Base-by-base conservation (phyloP, 2,113 vertebrate genomes). In the Neotoma lepida region DNA sequence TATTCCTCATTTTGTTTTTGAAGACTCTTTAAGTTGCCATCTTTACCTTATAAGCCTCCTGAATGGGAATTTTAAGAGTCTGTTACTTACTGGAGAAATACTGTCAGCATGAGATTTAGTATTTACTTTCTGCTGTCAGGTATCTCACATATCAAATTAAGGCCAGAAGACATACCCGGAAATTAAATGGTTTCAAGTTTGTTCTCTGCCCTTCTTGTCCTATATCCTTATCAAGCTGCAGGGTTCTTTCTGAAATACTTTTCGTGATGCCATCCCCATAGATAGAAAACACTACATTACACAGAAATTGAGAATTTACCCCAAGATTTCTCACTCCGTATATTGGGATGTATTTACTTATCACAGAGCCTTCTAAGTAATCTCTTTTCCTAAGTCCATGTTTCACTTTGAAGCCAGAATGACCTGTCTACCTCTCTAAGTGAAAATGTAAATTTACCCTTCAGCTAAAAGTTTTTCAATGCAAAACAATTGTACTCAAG, bases 71-170 rank as follows among this genome's bases (percentile, higher is more conserved):
- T 94, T 78, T 58, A 41, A 41, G 30, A 35, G 15, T 95, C 14
- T 90, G 90, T 92, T 70, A 82, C 77, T 93, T 94, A 77, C 88
- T 89, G 41, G 39, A 86, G 93, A 93, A 96, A 93, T 56, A 78
- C 12, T 54, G 46, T 91, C 88, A 91, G 49, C 61, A 73, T 76
- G 39, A 96, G 94, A 77, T 85, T 64, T 70, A 89, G 73, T 85
- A 96, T 93, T 89, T 88, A 76, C 70, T 88, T 95, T 94, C 61
- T 73, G 64, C 58, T 95, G 56, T 71, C 44, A 91, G 46, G 51
- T 86, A 44, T 89, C 58, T 92, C 35, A 90, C 26, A 44, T 64
- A 56, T 87, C n/a, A 92, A 68, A 91, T 73, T 70, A 95, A 90
- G 9, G 6, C 33, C 86, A 56, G 86, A 82, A 82, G 73, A 56